Evolutionary conservation across 2,888 invertebrate species (phyloP).

Genomic region (Synergus gifuensis): DNA sequence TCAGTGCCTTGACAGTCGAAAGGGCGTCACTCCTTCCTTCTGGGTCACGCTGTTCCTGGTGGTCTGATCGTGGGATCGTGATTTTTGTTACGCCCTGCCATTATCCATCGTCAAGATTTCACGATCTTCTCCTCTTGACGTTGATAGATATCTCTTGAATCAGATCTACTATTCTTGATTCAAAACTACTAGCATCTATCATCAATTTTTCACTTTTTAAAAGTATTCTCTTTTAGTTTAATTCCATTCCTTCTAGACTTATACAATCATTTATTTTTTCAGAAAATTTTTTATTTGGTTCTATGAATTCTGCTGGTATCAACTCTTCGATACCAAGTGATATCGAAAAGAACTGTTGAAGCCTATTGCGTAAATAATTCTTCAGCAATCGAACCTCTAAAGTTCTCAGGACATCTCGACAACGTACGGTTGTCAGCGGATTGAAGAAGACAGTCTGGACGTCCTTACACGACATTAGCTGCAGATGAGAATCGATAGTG

Average conservation of each 20-base stretch:
- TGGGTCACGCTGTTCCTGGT: slow-evolving; percentile 58
- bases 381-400: slow-evolving; percentile 18
- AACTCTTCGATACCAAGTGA: not conserved
- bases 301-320: not conserved
- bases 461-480: slow-evolving; percentile 74
- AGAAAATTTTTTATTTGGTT: not conserved
- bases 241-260: not conserved
- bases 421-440: slow-evolving; percentile 66
- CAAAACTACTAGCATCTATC: not conserved
- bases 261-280: not conserved
- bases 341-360: not conserved
- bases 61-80: slow-evolving; percentile 58
- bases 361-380: slow-evolving; percentile 4
- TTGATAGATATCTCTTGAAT: slow-evolving; percentile 22
- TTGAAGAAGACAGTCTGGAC: slow-evolving; percentile 64
- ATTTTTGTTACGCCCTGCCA: slow-evolving; percentile 50
- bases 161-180: not conserved
- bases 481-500: slow-evolving; percentile 72
- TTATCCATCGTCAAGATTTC: slow-evolving; percentile 42
- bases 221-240: not conserved
- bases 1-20: slow-evolving; percentile 63
- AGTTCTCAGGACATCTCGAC: slow-evolving; percentile 52
- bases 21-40: slow-evolving; percentile 62
- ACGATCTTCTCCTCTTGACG: slow-evolving; percentile 19
- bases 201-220: not conserved